Percentiles rank a stretch among this genome's conserved stretches.
Evolutionary conservation across 2,113 vertebrate species (phyloP).

Genomic region (Ellobius talpinus): DNA sequence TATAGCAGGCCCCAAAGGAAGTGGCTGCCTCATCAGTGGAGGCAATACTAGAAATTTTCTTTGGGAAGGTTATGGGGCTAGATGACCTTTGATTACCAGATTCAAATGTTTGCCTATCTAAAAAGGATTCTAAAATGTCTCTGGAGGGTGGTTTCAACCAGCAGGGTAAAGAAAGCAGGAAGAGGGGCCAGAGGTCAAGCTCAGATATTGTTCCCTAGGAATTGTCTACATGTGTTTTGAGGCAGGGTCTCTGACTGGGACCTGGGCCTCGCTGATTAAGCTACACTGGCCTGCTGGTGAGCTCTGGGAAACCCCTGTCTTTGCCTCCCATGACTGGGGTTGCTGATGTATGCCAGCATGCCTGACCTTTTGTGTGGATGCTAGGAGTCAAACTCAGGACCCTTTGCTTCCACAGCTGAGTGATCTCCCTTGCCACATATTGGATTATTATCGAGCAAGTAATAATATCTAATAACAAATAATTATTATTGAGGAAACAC

Average conservation of each 20-base stretch:
- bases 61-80: background rate
- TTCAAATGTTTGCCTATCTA: background rate
- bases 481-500: background rate
- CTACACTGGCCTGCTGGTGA: background rate
- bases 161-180: background rate
- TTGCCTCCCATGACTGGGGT: no score
- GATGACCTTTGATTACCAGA: background rate
- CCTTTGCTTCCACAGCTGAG: no score
- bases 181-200: background rate
- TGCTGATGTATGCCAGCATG: background rate
- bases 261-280: background rate
- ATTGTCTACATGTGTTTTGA: background rate
- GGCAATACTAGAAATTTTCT: background rate
- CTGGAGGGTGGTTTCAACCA: background rate
- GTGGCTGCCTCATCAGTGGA: background rate
- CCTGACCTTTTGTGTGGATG: background rate
- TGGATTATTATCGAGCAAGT: background rate
- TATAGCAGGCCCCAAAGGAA: background rate
- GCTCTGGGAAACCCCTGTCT: background rate
- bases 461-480: background rate
- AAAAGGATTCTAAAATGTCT: conserved; percentile 6
- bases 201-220: background rate
- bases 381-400: background rate
- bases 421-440: background rate
- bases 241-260: background rate